Evolutionary conservation across 1,140 invertebrate species (phyloP).

Genomic region (Bombus consobrinus): DNA sequence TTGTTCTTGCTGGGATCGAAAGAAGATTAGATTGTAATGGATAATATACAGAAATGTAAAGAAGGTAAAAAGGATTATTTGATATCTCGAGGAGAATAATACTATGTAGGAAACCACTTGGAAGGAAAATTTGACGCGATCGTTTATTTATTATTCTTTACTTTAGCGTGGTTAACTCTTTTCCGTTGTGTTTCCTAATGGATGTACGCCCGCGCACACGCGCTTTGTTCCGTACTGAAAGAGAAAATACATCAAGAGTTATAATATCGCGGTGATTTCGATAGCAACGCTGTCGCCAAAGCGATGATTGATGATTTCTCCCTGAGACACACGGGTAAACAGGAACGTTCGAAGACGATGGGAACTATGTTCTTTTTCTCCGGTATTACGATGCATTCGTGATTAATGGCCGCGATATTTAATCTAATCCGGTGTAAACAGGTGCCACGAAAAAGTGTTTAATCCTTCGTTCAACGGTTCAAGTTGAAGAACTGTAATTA

Average conservation of each 20-base stretch:
- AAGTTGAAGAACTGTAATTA: no score
- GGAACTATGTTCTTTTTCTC: not conserved
- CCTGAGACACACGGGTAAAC: not conserved
- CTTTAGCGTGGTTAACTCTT: not conserved
- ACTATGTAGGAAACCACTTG: not conserved
- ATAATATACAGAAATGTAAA: no score
- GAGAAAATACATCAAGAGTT: not conserved
- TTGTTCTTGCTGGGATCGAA: no score
- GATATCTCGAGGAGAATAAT: no score
- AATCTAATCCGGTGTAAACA: not conserved
- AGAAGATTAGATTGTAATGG: no score
- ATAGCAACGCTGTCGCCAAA: conserved; percentile 6
- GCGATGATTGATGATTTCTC: conserved; percentile 17
- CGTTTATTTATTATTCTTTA: not conserved
- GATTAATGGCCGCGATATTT: conserved; percentile 2
- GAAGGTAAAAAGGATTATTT: no score
- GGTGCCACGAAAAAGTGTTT: not conserved
- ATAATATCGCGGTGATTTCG: conserved; percentile 1
- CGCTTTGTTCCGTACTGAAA: not conserved
- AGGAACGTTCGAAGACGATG: not conserved
- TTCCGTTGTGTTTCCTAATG: conserved; percentile 1
- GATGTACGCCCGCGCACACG: not conserved
- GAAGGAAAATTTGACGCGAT: not conserved
- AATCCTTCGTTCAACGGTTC: no score
- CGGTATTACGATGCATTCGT: not conserved